phyloP scores from a whole-genome alignment of 2,797 vertebrate species.

The Buceros bicornis region DNA sequence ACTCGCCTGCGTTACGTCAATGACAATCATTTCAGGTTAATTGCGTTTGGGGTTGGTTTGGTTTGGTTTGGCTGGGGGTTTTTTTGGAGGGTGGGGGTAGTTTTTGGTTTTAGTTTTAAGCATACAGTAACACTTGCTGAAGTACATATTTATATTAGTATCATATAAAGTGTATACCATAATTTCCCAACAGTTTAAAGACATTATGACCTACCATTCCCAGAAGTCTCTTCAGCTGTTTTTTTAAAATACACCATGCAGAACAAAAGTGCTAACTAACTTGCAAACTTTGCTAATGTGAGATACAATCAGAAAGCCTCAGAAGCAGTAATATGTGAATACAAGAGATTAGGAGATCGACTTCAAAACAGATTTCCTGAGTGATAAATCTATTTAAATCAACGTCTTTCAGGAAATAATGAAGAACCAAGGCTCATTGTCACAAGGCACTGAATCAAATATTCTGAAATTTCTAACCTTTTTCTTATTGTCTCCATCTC shows the following conservation, averaged over 20 bases:
- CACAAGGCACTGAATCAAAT: background rate
- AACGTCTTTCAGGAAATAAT: background rate
- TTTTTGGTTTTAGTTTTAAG: background rate
- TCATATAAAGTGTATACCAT: background rate
- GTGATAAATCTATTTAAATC: background rate
- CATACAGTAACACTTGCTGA: background rate
- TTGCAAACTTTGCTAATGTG: background rate
- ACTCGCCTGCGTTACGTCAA: background rate
- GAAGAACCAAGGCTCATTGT: background rate
- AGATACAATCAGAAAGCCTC: background rate
- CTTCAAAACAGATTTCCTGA: background rate
- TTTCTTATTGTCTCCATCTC: background rate
- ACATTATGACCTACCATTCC: background rate
- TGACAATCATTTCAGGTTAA: background rate
- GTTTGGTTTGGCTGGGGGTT: background rate
- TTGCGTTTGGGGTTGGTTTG: background rate
- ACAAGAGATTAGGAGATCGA: background rate
- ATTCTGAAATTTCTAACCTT: background rate
- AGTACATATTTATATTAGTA: background rate
- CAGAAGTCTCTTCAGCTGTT: background rate
- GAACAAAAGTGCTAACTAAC: background rate
- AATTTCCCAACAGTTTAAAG: background rate
- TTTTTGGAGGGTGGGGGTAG: accelerated
- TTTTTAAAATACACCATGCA: background rate
- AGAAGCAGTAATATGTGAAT: background rate